phyloP scores from a whole-genome alignment of 1,140 invertebrate genomes.

The Plodia interpunctella region DNA sequence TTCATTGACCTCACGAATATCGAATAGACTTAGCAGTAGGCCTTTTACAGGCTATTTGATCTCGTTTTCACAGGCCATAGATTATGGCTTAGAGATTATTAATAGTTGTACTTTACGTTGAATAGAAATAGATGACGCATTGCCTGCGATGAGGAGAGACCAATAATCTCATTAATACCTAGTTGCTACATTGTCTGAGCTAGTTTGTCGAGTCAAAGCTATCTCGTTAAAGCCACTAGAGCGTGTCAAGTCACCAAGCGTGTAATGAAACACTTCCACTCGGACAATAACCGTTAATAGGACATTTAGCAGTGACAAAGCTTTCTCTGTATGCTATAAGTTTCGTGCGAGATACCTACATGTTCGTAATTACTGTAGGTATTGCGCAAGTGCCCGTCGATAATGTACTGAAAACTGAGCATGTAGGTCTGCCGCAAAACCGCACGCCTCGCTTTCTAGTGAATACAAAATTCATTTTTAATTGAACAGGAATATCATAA shows the following conservation, averaged over 20 bases:
- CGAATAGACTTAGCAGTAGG: conserved; percentile 3
- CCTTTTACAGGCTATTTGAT: background rate
- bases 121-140: too few species aligned
- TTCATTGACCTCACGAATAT: conserved; percentile 20
- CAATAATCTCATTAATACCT: conserved; percentile 19
- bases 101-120: too few species aligned
- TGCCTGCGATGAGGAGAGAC: too few species aligned
- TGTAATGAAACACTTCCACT: conserved; percentile 72
- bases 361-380: conserved; percentile 44
- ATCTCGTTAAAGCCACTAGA: conserved; percentile 58
- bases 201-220: conserved; percentile 49
- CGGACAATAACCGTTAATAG: conserved; percentile 64
- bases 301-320: conserved; percentile 53
- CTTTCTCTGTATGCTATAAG: conserved; percentile 44
- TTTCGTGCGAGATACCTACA: conserved; percentile 15
- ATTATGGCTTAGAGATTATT: too few species aligned
- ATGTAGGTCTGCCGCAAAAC: conserved; percentile 7
- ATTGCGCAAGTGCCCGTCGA: conserved; percentile 27
- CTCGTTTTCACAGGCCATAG: background rate
- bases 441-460: conserved; percentile 6
- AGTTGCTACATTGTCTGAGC: conserved; percentile 26
- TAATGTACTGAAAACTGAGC: conserved; percentile 10
- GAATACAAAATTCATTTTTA: conserved; percentile 5
- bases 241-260: conserved; percentile 54
- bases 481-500: background rate